Conservation (phyloP, 2,888 invertebrate genomes). For the Acrobasis suavella region DNA sequence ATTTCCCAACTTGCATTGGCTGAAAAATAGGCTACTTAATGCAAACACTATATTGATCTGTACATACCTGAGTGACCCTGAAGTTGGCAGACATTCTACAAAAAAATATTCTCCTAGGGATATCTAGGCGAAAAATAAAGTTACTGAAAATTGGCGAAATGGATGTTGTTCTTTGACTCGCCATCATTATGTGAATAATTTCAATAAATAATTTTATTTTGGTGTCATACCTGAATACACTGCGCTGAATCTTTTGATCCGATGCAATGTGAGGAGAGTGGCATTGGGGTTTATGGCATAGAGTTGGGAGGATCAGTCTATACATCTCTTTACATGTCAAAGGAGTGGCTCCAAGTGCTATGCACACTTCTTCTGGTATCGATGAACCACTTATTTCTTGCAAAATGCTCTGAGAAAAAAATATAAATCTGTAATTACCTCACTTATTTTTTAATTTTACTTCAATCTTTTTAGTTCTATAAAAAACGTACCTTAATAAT, state of each 20-base stretch:
- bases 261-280: conserved; percentile 63
- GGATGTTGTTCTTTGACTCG: too few relatives aligned
- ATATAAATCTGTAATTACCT: neutral
- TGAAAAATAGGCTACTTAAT: too few relatives aligned
- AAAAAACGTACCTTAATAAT: conserved; percentile 63
- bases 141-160: too few relatives aligned
- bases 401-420: conserved; percentile 58
- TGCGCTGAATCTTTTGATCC: conserved; percentile 68
- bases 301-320: conserved; percentile 59
- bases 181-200: too few relatives aligned
- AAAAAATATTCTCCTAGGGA: too few relatives aligned
- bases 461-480: neutral
- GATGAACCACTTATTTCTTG: conserved; percentile 65
- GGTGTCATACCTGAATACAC: conserved; percentile 63
- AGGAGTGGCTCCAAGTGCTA: conserved; percentile 66
- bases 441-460: neutral
- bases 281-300: conserved; percentile 70
- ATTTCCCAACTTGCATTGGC: too few relatives aligned
- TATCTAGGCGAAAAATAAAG: too few relatives aligned
- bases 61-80: too few relatives aligned
- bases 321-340: conserved; percentile 72
- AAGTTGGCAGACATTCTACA: too few relatives aligned
- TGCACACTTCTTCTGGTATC: conserved; percentile 71
- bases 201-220: too few relatives aligned
- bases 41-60: too few relatives aligned